A percentile compares a stretch with the other conserved stretches of the same genome.
Evolutionary conservation across 2,113 vertebrate species (phyloP).

Genomic region (Trichechus manatus): DNA sequence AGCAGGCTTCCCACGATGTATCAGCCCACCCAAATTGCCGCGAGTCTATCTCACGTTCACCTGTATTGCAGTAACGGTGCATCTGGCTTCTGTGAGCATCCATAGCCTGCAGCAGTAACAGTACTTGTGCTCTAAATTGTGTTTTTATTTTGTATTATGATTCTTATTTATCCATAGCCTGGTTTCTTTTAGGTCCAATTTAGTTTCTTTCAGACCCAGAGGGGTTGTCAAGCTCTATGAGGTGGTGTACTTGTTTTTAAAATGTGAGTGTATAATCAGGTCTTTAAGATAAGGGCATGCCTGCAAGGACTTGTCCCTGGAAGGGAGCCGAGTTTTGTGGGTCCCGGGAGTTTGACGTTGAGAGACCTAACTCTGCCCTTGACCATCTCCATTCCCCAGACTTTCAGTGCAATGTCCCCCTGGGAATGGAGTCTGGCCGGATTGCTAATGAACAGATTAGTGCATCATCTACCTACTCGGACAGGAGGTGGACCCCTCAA

Average conservation of each 20-base stretch:
- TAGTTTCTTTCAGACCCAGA: constrained; percentile 72
- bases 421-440: constrained; percentile 97
- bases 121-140: constrained; percentile 19
- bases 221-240: constrained; percentile 60
- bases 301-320: constrained; percentile 65
- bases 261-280: constrained; percentile 54
- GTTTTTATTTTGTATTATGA: constrained; percentile 78
- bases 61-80: background rate
- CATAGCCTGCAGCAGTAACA: constrained; percentile 60
- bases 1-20: constrained; percentile 58
- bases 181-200: constrained; percentile 76
- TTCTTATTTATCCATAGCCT: constrained; percentile 75
- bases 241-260: constrained; percentile 51
- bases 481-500: constrained; percentile 94
- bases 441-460: constrained; percentile 97
- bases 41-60: background rate
- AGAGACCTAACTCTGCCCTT: constrained; percentile 54
- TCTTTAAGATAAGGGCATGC: constrained; percentile 48
- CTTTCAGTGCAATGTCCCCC: constrained; percentile 95
- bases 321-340: background rate
- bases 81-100: constrained; percentile 63
- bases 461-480: constrained; percentile 94
- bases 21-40: constrained; percentile 73
- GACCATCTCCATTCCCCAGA: constrained; percentile 84
- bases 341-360: background rate